Evolutionary conservation across 2,797 vertebrate species (phyloP), one percentile per base, ranked within the genome.

Genomic region (Rachycentron canadum): DNA sequence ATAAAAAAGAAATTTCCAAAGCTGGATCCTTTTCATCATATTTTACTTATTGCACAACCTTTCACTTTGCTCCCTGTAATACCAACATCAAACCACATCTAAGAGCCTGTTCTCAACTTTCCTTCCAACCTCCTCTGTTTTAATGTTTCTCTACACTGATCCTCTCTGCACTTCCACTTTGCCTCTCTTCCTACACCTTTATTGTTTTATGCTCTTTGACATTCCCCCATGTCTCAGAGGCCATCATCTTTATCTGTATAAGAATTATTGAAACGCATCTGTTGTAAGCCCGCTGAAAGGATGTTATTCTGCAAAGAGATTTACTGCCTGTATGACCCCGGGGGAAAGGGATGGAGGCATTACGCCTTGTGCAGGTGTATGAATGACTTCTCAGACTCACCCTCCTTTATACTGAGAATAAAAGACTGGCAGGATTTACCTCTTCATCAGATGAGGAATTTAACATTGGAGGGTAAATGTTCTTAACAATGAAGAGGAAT

Each of bases 401-500:
- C 66, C 68, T 67, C 47, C 41, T 85, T 92, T 73, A 73, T 84
- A 82, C 1, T 4, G 65, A 60, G 65, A 73, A 78, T 77, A 72
- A 87, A 86, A 81, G 73, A 49, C 49, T 40, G 60, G 34, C 56
- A 60, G 80, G 88, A 86, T 90, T 90, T 80, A 86, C 53, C 69
- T 87, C 84, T 81, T 88, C 84, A 81, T 88, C 85, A 86, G 67
- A 85, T 5, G 53, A 71, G 77, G 74, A 73, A 85, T 91, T 83
- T 67, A 79, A 74, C 82, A 82, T 82, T n/a, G 38, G 28, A 75
- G 57, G 50, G 63, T 76, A 80, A 87, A 81, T 65, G 70, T 81
- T 83, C 30, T 30, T 40, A 82, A 91, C 81, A 91, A 91, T 85
- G 79, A 87, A 38, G 80, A 88, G 79, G 66, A 82, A 86, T 79